Evolutionary conservation across 30 jellyfish, hydroid and myxozoan species (phyloP), one percentile per base, ranked within the genome.

Genomic region (Mastigias papua): DNA sequence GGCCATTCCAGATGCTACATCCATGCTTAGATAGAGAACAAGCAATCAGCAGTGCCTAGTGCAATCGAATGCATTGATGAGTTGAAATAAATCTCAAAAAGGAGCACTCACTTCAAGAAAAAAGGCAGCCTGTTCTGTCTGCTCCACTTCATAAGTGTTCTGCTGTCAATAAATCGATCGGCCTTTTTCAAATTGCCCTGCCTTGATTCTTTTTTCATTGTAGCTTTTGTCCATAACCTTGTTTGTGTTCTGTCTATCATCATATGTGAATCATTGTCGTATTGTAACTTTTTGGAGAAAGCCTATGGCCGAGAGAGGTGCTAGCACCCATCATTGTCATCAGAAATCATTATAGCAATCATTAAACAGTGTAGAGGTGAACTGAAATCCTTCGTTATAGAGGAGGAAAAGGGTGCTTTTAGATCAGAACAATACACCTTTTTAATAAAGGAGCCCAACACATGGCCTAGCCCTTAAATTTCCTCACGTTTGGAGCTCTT

Each of bases 71-170:
- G n/a, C n/a, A n/a, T n/a, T n/a, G n/a, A n/a, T n/a, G n/a, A n/a
- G 11, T 37, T 37, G 11, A 37, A 37, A 3, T 11, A 3, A 11
- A 37, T 16, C 4, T 28, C 33, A 8, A 51, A 8, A 21, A 4
- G 67, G 17, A 51, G 13, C 22, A 61, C 94, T 25, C 42, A 85
- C 94, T 62, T 85, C 58, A 85, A 65, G 76, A 85, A 85, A 29
- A 85, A 85, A 0, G 94, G 94, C 1, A 85, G 81, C 61, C 94
- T 73, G 76, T 85, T 61, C 17, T 33, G 28, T 46, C 65, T 85
- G 69, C 89, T 70, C 94, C 94, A 85, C 32, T 72, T 77, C 0
- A 85, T 57, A 15, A 85, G 73, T 1, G 88, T 61, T 28, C 67
- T 72, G 83, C 94, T 85, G 13, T 85, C 94, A 0, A 63, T 30